Evolutionary conservation across 2,888 invertebrate genomes (phyloP).

Genomic region (Argyresthia goedartella): DNA sequence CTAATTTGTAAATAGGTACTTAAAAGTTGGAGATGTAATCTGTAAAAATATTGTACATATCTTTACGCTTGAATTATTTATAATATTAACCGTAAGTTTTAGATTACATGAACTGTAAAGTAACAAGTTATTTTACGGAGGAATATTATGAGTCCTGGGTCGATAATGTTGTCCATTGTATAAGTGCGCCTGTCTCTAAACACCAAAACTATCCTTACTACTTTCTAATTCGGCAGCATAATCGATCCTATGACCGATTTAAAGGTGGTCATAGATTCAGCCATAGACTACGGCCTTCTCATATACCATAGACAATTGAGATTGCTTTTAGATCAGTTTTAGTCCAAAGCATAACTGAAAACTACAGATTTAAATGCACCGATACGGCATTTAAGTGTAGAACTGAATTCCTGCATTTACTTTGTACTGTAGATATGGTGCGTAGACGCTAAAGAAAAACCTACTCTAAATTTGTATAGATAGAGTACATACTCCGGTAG

Average conservation of each 20-base stretch:
- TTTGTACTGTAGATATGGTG: slow-evolving; percentile 54
- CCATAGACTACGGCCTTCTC: slow-evolving; percentile 20
- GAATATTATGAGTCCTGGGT: not conserved
- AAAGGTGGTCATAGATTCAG: slow-evolving; percentile 12
- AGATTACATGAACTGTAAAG: slow-evolving; percentile 1
- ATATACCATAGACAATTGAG: slow-evolving; percentile 5
- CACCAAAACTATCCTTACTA: slow-evolving; percentile 1
- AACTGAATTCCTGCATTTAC: slow-evolving; percentile 52
- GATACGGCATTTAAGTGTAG: slow-evolving; percentile 44
- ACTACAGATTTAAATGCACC: not conserved
- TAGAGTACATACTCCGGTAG: slow-evolving; percentile 14
- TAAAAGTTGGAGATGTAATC: slow-evolving; percentile 51
- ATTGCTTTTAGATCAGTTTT: slow-evolving; percentile 4
- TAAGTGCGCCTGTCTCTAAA: slow-evolving; percentile 5
- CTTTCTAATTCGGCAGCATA: slow-evolving; percentile 9
- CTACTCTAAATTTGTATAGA: slow-evolving; percentile 28
- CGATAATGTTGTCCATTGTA: slow-evolving; percentile 9
- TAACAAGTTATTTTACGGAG: not conserved
- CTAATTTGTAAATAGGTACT: slow-evolving; percentile 72
- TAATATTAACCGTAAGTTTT: slow-evolving; percentile 31
- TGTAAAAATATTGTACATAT: slow-evolving; percentile 71
- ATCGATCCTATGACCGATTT: slow-evolving; percentile 8
- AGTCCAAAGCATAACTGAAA: not conserved
- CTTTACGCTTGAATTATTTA: slow-evolving; percentile 70
- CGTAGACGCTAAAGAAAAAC: slow-evolving; percentile 30